Percentiles rank a stretch among this genome's conserved stretches.
These are phyloP conservation scores for Galeopterus variegatus DNA, from an alignment of 2,113 vertebrate genomes.

Conservation along the genomic window DNA sequence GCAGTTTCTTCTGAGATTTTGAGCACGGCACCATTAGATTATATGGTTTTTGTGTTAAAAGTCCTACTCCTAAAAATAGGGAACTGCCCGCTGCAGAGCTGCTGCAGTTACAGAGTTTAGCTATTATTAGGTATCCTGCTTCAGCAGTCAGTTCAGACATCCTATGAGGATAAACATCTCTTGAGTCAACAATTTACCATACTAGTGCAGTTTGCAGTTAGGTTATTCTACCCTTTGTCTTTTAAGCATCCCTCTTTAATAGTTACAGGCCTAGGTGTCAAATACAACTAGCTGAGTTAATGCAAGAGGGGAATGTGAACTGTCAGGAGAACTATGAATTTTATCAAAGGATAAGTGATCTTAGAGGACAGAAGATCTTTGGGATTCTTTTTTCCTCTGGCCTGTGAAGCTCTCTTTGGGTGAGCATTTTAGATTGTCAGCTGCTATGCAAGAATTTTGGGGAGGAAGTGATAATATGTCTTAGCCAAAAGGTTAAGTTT, in stretches of 20 bases:
- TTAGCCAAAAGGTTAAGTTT: not conserved
- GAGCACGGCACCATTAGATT: constrained; percentile 49
- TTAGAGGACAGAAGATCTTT: constrained; percentile 15
- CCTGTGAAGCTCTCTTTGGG: not conserved
- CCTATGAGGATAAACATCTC: constrained; percentile 68
- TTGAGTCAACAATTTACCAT: constrained; percentile 58
- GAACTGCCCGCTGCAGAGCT: constrained; percentile 63
- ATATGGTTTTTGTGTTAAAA: constrained; percentile 65
- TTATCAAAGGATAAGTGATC: not conserved
- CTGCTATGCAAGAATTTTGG: constrained; percentile 23
- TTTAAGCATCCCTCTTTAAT: constrained; percentile 40
- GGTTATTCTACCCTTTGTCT: constrained; percentile 40
- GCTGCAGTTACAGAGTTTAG: constrained; percentile 68
- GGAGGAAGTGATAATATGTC: not conserved
- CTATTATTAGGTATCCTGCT: constrained; percentile 77
- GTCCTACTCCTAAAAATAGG: constrained; percentile 73
- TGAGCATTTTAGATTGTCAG: not conserved
- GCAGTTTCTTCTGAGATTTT: not conserved
- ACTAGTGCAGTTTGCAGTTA: constrained; percentile 35
- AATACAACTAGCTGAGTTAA: not conserved
- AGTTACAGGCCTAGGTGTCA: not conserved
- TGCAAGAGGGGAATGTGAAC: not conserved
- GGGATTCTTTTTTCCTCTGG: not conserved
- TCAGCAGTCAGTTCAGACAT: constrained; percentile 73
- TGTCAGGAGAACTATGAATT: not conserved